Conservation (phyloP, 2,888 invertebrate genomes). For the Folsomia manolachei region DNA sequence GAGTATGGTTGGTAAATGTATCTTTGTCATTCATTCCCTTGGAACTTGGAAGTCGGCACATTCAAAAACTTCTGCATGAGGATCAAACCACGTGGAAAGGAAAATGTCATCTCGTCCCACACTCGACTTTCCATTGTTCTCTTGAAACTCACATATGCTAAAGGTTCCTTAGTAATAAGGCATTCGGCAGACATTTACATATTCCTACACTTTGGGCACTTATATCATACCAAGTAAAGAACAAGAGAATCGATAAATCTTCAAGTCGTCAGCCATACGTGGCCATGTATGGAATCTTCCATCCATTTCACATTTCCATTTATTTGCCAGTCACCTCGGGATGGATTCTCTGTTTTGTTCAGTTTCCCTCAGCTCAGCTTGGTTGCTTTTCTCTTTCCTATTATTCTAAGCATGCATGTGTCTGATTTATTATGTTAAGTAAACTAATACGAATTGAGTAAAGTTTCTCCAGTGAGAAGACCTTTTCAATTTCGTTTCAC, state of each 20-base stretch:
- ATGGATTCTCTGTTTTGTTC: no score
- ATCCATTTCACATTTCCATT: background rate
- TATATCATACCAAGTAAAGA: background rate
- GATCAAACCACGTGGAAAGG: background rate
- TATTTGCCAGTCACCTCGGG: background rate
- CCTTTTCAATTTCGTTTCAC: slow-evolving; percentile 3
- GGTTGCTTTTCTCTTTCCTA: background rate
- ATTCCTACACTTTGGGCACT: background rate
- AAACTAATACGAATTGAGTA: background rate
- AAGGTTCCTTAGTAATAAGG: no score
- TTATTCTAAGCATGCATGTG: background rate
- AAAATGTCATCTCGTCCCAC: background rate
- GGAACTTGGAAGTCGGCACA: slow-evolving; percentile 7
- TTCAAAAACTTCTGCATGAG: background rate
- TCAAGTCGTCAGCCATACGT: background rate
- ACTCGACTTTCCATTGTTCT: background rate
- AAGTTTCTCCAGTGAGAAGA: background rate
- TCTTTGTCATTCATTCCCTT: background rate
- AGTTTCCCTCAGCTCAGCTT: background rate
- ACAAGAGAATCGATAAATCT: slow-evolving; percentile 8
- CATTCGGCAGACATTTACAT: background rate
- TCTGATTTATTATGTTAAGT: background rate
- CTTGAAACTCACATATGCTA: background rate
- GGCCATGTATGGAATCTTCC: no score
- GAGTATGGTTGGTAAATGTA: background rate